These are phyloP conservation scores for Cheilosia soror DNA, from an alignment of 2,888 invertebrate genomes.

Conservation along the genomic window DNA sequence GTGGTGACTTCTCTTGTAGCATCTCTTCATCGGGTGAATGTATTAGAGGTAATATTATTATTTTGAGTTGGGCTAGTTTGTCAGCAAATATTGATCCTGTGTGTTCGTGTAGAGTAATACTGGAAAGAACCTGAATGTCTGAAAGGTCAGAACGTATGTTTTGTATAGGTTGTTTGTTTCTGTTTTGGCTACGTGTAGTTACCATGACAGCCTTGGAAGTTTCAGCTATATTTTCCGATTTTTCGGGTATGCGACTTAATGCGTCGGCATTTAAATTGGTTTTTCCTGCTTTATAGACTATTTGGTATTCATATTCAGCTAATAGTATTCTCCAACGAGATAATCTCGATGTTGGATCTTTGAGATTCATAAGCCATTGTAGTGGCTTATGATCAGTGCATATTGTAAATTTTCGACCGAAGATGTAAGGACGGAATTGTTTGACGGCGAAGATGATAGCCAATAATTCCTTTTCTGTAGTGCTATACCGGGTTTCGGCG, in stretches of 20 bases:
- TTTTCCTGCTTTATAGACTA: constrained; percentile 76
- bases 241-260: constrained; percentile 20
- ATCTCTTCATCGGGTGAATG: background rate
- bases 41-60: constrained; percentile 8
- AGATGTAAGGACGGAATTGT: constrained; percentile 78
- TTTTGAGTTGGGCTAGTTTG: constrained; percentile 1
- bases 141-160: background rate
- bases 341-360: constrained; percentile 70
- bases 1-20: background rate
- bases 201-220: background rate
- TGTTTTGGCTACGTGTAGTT: background rate
- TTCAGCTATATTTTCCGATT: background rate
- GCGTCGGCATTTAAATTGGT: constrained; percentile 78
- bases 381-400: constrained; percentile 78
- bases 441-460: constrained; percentile 74
- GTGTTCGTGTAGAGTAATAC: background rate
- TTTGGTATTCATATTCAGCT: constrained; percentile 77
- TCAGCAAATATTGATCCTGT: background rate
- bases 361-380: constrained; percentile 74
- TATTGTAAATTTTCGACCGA: constrained; percentile 77
- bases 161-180: background rate
- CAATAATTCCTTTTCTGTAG: constrained; percentile 75
- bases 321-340: constrained; percentile 76
- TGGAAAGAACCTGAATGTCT: constrained; percentile 1
- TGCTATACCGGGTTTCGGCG: constrained; percentile 65